Evolutionary conservation across 2,113 vertebrate genomes (phyloP), one percentile per base, ranked within the genome.

Genomic region (Rafetus swinhoei): DNA sequence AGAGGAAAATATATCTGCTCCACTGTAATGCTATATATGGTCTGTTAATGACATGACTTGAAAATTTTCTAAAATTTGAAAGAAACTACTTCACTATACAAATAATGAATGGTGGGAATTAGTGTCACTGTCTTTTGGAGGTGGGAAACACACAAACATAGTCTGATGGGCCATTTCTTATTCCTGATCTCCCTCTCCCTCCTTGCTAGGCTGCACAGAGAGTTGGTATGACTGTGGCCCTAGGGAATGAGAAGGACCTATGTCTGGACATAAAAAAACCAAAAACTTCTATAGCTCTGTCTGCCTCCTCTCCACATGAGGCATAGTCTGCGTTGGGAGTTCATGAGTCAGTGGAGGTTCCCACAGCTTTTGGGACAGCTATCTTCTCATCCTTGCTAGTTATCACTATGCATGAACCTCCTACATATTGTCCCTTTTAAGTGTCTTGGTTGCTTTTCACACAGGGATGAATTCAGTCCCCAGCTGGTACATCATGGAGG

Each of bases 71-170:
- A 88, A 74, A 85, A 84, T 22, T 88, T 45, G 60, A 60, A 79
- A 89, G 79, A 90, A 88, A 89, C 86, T 89, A 93, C 89, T 96
- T 96, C 80, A 92, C 72, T 93, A 82, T 62, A 52, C 82, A 94
- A 93, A 92, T 96, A 82, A 95, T 88, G 91, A 89, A 90, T 84
- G 93, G 89, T 93, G 86, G 72, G 81, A 93, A 19, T 90, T 95
- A 89, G 85, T 95, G 84, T 27, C 59, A 87, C 90, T 93, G 92
- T 22, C 88, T 4, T 92, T 85, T 85, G 91, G 80, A 96, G 94
- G 57, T 62, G 65, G 60, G 3, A 7, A 87, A 86, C 79, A 85
- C 62, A 53, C 82, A 95, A 94, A 86, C 76, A 45, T 45, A 86
- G 79, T 87, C 86, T 89, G 92, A 1, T 92, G 90, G 81, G 80